Evolutionary conservation across 2,888 invertebrate genomes (phyloP).

Genomic region (Yponomeuta plumbellus): DNA sequence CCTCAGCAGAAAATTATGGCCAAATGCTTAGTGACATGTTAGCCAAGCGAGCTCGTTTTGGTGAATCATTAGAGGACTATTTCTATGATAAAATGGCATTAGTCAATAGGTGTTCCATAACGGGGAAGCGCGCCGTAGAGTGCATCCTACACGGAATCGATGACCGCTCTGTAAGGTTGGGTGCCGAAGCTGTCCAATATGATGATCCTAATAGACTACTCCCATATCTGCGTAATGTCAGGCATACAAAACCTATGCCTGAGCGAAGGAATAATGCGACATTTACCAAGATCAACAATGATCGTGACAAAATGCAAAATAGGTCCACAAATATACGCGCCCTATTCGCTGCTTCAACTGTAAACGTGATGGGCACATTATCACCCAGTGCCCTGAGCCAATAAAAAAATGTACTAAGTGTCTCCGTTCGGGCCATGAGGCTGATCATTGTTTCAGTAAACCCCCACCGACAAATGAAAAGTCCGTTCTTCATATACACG

Average conservation of each 20-base stretch:
- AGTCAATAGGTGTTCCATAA: conserved; percentile 21
- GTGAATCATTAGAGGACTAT: conserved; percentile 25
- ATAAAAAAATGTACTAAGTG: conserved; percentile 19
- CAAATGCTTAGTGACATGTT: conserved; percentile 28
- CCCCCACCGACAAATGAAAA: no score
- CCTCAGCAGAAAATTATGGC: conserved; percentile 29
- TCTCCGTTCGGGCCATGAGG: conserved; percentile 16
- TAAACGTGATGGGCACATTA: conserved; percentile 16
- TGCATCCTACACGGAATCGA: conserved; percentile 20
- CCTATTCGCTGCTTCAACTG: conserved; percentile 14
- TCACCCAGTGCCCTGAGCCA: conserved; percentile 14
- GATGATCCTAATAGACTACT: conserved; percentile 23
- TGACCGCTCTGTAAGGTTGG: conserved; percentile 17
- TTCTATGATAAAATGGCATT: conserved; percentile 22
- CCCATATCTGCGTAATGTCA: background rate
- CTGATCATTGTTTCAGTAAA: conserved; percentile 13
- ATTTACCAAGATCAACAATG: no score
- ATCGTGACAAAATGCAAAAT: no score
- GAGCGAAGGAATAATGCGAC: background rate
- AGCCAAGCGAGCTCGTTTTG: conserved; percentile 22
- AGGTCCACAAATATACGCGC: no score
- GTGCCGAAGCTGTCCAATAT: conserved; percentile 25
- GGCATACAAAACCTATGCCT: background rate
- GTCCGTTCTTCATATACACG: no score
- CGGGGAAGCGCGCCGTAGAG: conserved; percentile 21